Base-by-base conservation (phyloP, 1,140 invertebrate genomes). In the Scaptodrosophila lebanonensis region DNA sequence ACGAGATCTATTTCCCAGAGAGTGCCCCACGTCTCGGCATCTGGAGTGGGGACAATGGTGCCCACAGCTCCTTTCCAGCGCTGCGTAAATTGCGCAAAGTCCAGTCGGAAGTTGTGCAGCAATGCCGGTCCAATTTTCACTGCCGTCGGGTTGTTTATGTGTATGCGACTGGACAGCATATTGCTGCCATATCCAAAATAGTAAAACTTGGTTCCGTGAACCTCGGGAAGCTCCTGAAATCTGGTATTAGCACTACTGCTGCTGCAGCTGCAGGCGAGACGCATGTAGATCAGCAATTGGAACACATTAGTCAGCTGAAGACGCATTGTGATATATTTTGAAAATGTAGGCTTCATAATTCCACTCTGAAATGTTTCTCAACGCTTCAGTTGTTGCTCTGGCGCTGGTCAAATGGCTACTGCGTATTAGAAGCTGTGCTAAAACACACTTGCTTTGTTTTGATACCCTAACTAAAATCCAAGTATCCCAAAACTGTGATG, bases 131-230 rank as follows among this genome's bases (percentile, higher is more conserved):
- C 58, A 6, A 82, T 27, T 8, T 59, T 22, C 5, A 32, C 11
- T 3, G 84, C 51, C 1, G 66, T 65, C 15, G 82, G 70, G 15
- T 86, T 71, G 30, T 69, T 48, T 12, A 71, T 67, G 30, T 84
- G 84, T 13, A 86, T 86, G 0, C 84, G 42, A 16, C 66, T 32
- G 1, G 59, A 44, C 39, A 86, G 29, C 75, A 86, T 73, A 30
- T 86, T 86, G 48, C 84, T 86, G 0, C 84, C 84, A 47, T 66
- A 86, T 6, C 79, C 79, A 48, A 86, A 84, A 42, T 86, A 86
- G 13, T 65, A 56, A 43, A 86, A 86, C 11, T 56, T 67, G 11
- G 53, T 16, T 1, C 67, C 79, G 15, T 54, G 59, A 1, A 76
- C 50, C 30, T 85, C 83, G 0, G 65, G 61, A 12, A 76, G 52